Conservation (phyloP, 2,888 invertebrate species). For the Eutolmus rufibarbis region DNA sequence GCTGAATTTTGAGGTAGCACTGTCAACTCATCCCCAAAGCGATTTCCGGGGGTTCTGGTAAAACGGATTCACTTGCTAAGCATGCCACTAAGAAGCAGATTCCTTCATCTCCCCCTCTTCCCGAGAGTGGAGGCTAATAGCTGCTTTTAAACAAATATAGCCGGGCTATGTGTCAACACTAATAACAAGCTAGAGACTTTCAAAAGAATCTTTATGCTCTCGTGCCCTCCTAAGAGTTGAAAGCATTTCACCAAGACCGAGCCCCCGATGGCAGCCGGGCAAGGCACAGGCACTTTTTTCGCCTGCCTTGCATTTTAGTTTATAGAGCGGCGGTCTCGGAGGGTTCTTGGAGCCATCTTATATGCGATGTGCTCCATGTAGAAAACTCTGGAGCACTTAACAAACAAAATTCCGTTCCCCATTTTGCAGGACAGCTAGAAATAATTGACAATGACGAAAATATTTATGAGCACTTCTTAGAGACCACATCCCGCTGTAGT, state of each 20-base stretch:
- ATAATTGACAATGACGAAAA: background rate
- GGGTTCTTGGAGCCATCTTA: background rate
- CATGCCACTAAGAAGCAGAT: background rate
- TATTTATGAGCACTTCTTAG: background rate
- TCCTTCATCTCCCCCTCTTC: background rate
- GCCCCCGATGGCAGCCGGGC: background rate
- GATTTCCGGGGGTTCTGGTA: background rate
- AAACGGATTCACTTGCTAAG: background rate
- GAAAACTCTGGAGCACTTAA: background rate
- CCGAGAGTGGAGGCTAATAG: background rate
- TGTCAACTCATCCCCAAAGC: background rate
- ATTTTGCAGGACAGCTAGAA: background rate
- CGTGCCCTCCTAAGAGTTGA: background rate
- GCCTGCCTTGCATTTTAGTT: background rate
- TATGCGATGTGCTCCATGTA: background rate
- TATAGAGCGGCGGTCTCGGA: background rate
- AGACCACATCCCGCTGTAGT: background rate
- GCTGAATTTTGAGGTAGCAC: background rate
- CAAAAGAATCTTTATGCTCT: conserved; percentile 17
- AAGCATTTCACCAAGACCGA: background rate
- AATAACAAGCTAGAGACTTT: conserved; percentile 29
- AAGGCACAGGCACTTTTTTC: background rate
- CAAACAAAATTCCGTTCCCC: background rate
- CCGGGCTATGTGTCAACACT: conserved; percentile 15
- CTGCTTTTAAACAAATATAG: conserved; percentile 2